phyloP scores from a whole-genome alignment of 23 tunicate genomes.

The Phallusia fumigata region DNA sequence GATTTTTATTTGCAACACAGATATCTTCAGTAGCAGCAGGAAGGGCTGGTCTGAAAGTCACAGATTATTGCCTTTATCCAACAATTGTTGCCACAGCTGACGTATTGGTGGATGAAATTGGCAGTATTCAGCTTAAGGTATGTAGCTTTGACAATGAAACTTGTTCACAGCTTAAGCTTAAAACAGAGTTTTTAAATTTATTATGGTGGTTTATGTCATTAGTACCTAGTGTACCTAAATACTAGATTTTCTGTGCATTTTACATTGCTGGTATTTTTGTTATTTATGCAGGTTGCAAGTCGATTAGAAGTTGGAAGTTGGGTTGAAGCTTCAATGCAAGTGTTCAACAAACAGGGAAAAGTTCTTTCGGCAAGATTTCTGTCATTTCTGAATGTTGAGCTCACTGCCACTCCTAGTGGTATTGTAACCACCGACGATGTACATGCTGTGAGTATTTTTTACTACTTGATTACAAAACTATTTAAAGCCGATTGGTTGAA shows the following conservation, averaged over 20 bases:
- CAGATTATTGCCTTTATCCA: slow-evolving; percentile 41
- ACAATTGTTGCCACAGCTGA: slow-evolving; percentile 15
- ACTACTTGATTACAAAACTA: neutral
- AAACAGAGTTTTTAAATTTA: neutral
- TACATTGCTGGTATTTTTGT: too few species aligned
- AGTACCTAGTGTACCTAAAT: too few species aligned
- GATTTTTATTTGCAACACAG: neutral
- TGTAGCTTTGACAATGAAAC: too few species aligned
- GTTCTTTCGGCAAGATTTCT: slow-evolving; percentile 35
- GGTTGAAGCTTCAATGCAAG: slow-evolving; percentile 10
- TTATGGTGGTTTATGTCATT: neutral
- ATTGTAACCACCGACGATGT: slow-evolving; percentile 12
- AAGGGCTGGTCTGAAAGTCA: slow-evolving; percentile 22
- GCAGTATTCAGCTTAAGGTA: slow-evolving; percentile 26
- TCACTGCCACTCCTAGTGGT: slow-evolving; percentile 24
- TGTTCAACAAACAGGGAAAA: slow-evolving; percentile 32
- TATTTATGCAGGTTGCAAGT: slow-evolving; percentile 28
- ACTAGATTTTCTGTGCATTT: too few species aligned
- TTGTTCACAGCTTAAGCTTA: too few species aligned
- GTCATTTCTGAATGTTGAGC: slow-evolving; percentile 5
- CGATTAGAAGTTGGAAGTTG: slow-evolving; percentile 28
- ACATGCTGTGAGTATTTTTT: slow-evolving; percentile 26
- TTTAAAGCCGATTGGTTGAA: too few species aligned
- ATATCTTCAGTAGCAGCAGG: slow-evolving; percentile 43
- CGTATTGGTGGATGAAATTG: slow-evolving; percentile 31